phyloP scores from a whole-genome alignment of 53 echinoderm and acorn worm species.

The Holothuria leucospilota region DNA sequence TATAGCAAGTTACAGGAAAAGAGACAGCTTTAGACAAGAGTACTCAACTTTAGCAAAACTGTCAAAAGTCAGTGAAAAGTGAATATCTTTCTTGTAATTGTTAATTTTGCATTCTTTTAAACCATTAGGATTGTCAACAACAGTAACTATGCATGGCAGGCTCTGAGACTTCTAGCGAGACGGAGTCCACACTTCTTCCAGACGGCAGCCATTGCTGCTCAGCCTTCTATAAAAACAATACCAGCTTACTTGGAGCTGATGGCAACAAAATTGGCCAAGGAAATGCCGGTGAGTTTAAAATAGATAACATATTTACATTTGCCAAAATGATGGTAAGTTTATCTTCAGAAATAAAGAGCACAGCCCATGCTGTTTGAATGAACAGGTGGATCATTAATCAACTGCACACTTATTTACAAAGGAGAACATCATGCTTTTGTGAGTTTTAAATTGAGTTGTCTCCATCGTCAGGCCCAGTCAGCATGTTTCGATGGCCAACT shows the following conservation, averaged over 20 bases:
- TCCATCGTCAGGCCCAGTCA: no score
- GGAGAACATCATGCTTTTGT: no score
- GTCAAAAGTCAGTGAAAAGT: background rate
- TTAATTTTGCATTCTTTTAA: background rate
- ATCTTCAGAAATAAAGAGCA: background rate
- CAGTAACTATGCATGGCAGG: slow-evolving; percentile 98
- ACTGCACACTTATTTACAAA: no score
- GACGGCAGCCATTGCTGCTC: slow-evolving; percentile 71
- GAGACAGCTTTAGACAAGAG: no score
- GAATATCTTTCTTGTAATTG: background rate
- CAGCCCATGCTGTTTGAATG: no score
- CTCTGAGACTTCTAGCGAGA: slow-evolving; percentile 87
- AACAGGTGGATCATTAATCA: no score
- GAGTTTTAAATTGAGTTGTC: no score
- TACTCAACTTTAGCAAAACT: no score
- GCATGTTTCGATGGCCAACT: no score
- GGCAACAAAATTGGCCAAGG: slow-evolving; percentile 94
- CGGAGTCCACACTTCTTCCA: slow-evolving; percentile 96
- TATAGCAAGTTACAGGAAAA: no score
- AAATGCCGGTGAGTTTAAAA: slow-evolving; percentile 76
- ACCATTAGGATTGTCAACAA: slow-evolving; percentile 80
- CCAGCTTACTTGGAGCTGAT: slow-evolving; percentile 90
- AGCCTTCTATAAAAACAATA: slow-evolving; percentile 81
- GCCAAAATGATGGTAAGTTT: background rate
- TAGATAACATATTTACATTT: background rate